phyloP scores from a whole-genome alignment of 1,140 invertebrate genomes.

The Notospermus geniculatus region DNA sequence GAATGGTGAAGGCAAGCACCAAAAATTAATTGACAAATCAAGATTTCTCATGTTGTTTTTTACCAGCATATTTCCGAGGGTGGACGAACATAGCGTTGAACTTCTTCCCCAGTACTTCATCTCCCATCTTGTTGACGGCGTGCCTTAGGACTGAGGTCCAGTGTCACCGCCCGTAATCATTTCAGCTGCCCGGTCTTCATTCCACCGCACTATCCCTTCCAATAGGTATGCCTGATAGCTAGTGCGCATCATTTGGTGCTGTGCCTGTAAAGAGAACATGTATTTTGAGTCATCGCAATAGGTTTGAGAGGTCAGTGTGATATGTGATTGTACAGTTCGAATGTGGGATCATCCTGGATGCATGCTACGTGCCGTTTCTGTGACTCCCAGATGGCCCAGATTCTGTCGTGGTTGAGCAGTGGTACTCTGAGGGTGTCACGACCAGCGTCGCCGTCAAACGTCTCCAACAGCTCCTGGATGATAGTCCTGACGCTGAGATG shows the following conservation, averaged over 20 bases:
- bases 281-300: too few species aligned
- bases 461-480: neutral
- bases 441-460: neutral
- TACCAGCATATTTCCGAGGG: too few species aligned
- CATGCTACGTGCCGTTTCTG: neutral
- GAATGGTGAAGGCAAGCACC: too few species aligned
- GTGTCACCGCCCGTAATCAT: neutral
- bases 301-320: too few species aligned
- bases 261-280: constrained; percentile 21
- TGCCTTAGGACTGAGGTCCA: constrained; percentile 8
- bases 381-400: neutral
- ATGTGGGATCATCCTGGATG: neutral
- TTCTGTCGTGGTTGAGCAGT: neutral
- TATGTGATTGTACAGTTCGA: neutral
- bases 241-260: constrained; percentile 20
- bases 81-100: too few species aligned
- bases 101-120: too few species aligned
- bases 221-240: constrained; percentile 29
- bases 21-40: too few species aligned
- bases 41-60: too few species aligned
- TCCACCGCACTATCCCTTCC: constrained; percentile 28
- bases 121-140: too few species aligned
- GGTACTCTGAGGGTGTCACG: neutral
- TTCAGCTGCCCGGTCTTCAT: constrained; percentile 21
- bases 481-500: too few species aligned